Percentiles rank a stretch among this genome's conserved stretches.
Conservation (phyloP, 2,888 invertebrate genomes). For the Scaptomyza reducta region DNA sequence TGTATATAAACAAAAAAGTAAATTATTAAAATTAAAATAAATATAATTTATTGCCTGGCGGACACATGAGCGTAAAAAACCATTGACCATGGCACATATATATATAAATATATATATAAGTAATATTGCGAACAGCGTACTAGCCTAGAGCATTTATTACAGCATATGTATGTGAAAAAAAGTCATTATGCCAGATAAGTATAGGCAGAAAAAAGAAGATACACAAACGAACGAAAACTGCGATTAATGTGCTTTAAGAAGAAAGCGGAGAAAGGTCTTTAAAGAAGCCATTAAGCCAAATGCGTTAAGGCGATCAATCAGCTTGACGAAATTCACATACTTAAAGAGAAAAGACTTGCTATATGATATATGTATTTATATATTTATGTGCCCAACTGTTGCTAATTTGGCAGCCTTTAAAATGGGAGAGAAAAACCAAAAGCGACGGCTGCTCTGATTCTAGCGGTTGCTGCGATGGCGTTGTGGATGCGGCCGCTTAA, state of each 20-base stretch:
- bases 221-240: no score
- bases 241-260: no score
- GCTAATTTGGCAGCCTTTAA: constrained; percentile 67
- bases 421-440: constrained; percentile 31
- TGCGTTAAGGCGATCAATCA: constrained; percentile 42
- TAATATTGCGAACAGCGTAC: no score
- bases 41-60: constrained; percentile 50
- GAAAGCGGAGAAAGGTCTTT: no score
- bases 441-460: constrained; percentile 54
- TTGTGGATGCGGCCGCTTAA: constrained; percentile 75
- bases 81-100: constrained; percentile 49
- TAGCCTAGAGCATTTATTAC: constrained; percentile 30
- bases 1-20: constrained; percentile 6
- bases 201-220: no score
- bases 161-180: constrained; percentile 17
- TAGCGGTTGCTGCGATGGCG: constrained; percentile 34
- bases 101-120: no score
- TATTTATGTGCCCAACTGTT: constrained; percentile 32
- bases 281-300: constrained; percentile 25
- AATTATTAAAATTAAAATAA: constrained; percentile 35
- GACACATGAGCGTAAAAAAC: constrained; percentile 33
- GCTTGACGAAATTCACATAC: constrained; percentile 37
- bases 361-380: constrained; percentile 7
- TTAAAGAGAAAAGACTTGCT: constrained; percentile 2
- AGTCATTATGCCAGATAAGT: constrained; percentile 16